phyloP scores from a whole-genome alignment of 2,797 vertebrate genomes.

The Melanotaenia parkinsoni region DNA sequence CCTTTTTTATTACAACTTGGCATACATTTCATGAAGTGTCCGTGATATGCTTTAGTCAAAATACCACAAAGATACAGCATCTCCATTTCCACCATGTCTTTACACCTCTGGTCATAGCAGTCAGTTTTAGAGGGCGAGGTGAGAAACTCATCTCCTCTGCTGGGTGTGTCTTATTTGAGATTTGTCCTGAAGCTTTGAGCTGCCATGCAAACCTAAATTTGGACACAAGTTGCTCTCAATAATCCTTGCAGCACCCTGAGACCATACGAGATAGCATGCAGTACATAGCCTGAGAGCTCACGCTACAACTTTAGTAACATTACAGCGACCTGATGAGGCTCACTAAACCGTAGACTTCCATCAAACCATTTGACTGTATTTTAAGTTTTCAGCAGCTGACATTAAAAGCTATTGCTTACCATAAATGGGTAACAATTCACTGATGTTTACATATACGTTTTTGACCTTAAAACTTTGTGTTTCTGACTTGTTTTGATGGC shows the following conservation, averaged over 20 bases:
- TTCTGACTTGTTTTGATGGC: too few species aligned
- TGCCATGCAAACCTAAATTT: neutral
- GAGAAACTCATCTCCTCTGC: neutral
- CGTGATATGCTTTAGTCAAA: neutral
- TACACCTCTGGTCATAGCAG: neutral
- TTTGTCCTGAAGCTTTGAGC: neutral
- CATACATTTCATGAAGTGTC: neutral
- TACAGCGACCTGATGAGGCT: neutral
- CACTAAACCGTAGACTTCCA: too few species aligned
- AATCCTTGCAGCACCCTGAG: neutral
- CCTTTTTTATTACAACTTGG: neutral
- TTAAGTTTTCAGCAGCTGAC: neutral
- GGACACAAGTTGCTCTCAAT: neutral
- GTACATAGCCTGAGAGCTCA: neutral
- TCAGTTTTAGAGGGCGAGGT: neutral
- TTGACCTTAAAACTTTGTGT: too few species aligned
- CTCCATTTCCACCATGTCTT: neutral
- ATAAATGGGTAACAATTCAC: neutral
- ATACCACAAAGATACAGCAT: neutral
- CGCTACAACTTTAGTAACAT: neutral
- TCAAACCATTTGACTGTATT: neutral
- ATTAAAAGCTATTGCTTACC: neutral
- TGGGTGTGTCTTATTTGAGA: neutral
- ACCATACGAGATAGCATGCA: neutral
- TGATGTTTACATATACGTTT: too few species aligned